phyloP scores from a whole-genome alignment of 1,140 invertebrate species.

The Gryon sp. region DNA sequence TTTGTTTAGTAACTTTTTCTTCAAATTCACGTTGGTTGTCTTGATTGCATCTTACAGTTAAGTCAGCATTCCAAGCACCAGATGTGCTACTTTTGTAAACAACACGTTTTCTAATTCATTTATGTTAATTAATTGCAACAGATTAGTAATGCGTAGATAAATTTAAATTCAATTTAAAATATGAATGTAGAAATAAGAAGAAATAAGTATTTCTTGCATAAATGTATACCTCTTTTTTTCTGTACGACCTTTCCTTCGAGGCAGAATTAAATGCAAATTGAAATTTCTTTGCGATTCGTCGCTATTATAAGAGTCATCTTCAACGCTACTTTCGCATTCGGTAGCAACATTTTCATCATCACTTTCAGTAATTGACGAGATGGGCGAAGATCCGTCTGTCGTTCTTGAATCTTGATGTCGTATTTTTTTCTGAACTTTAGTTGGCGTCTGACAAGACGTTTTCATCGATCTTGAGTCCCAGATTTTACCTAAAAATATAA shows the following conservation, averaged over 20 bases:
- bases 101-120: slow-evolving; percentile 4
- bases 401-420: slow-evolving; percentile 67
- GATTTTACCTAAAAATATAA: slow-evolving; percentile 70
- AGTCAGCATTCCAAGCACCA: slow-evolving; percentile 85
- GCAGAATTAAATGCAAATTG: slow-evolving; percentile 16
- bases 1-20: slow-evolving; percentile 86
- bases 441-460: slow-evolving; percentile 61
- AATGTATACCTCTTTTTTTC: slow-evolving; percentile 24
- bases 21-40: slow-evolving; percentile 90
- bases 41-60: slow-evolving; percentile 89
- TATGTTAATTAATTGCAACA: too few relatives aligned
- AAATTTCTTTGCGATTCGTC: slow-evolving; percentile 69
- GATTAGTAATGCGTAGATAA: background rate
- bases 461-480: slow-evolving; percentile 73
- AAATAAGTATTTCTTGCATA: slow-evolving; percentile 10
- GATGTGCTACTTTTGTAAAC: slow-evolving; percentile 70
- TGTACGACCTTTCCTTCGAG: slow-evolving; percentile 16
- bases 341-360: slow-evolving; percentile 71
- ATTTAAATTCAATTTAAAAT: too few relatives aligned
- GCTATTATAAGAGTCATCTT: slow-evolving; percentile 73
- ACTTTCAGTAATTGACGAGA: slow-evolving; percentile 69
- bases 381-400: slow-evolving; percentile 65
- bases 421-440: slow-evolving; percentile 65
- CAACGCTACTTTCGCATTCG: slow-evolving; percentile 68
- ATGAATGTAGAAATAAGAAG: too few relatives aligned